A percentile compares a stretch with the other conserved stretches of the same genome.
Evolutionary conservation across 2,888 invertebrate genomes (phyloP).

Genomic region (Heliothis peltigera): DNA sequence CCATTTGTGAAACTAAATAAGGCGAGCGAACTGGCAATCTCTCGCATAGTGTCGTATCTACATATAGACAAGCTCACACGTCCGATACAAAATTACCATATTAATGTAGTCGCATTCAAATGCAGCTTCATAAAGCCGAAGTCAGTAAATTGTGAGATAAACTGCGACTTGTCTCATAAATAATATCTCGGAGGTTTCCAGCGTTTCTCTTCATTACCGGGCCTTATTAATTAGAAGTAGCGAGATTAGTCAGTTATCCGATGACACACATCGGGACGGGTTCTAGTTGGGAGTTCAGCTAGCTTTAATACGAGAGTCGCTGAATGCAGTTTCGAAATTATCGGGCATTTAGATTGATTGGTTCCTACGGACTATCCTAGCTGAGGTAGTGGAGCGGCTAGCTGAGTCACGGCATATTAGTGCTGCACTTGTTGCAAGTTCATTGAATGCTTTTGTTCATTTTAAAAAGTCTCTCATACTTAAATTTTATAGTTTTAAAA

Average conservation of each 20-base stretch:
- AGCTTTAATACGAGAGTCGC: slow-evolving; percentile 1
- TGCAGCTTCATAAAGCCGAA: slow-evolving; percentile 43
- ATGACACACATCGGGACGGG: slow-evolving; percentile 58
- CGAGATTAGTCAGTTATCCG: slow-evolving; percentile 51
- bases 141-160: slow-evolving; percentile 56
- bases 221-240: slow-evolving; percentile 54
- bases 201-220: slow-evolving; percentile 57
- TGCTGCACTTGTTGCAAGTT: not conserved
- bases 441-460: not conserved
- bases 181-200: slow-evolving; percentile 53
- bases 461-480: not conserved
- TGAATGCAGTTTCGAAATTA: slow-evolving; percentile 6
- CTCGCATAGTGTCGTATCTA: slow-evolving; percentile 37
- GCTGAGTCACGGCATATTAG: not conserved
- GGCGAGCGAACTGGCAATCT: slow-evolving; percentile 23
- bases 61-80: slow-evolving; percentile 55
- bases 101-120: slow-evolving; percentile 54
- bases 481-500: not conserved
- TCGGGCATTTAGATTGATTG: slow-evolving; percentile 1
- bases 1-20: slow-evolving; percentile 28
- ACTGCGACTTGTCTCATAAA: slow-evolving; percentile 50
- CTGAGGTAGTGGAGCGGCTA: not conserved
- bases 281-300: slow-evolving; percentile 20
- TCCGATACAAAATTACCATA: slow-evolving; percentile 53
- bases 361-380: not conserved